A percentile compares a stretch with the other conserved stretches of the same genome.
Evolutionary conservation across 1,140 invertebrate genomes (phyloP).

Genomic region (Euura saliciscinereae): DNA sequence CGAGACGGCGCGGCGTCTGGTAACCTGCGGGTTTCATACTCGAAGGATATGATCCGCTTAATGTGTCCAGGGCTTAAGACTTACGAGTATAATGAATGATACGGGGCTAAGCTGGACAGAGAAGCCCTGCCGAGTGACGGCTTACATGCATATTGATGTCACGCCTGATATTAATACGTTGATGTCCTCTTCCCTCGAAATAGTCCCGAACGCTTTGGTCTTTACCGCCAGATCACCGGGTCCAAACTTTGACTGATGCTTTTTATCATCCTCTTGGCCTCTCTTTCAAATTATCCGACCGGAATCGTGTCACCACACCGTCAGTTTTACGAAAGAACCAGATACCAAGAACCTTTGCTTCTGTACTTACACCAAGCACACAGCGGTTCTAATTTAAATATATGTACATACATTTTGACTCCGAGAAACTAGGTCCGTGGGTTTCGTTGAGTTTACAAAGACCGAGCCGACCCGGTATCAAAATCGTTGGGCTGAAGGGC

Average conservation of each 20-base stretch:
- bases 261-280: neutral
- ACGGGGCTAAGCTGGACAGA: constrained; percentile 42
- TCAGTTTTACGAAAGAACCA: neutral
- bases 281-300: neutral
- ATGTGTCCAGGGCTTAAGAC: constrained; percentile 37
- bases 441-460: neutral
- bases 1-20: neutral
- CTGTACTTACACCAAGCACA: too few relatives aligned
- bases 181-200: constrained; percentile 20
- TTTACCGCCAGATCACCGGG: neutral
- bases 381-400: too few relatives aligned
- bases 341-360: too few relatives aligned
- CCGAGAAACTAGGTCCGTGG: neutral
- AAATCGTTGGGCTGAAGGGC: too few relatives aligned
- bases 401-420: neutral
- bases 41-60: constrained; percentile 57
- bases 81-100: constrained; percentile 53
- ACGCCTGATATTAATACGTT: constrained; percentile 37
- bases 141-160: constrained; percentile 53
- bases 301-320: neutral
- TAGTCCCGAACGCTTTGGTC: neutral
- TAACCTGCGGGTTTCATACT: constrained; percentile 29
- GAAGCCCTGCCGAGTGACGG: constrained; percentile 44
- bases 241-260: too few relatives aligned
- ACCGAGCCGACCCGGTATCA: too few relatives aligned